Conservation (phyloP, 2,113 vertebrate genomes). For the Peromyscus californicus region DNA sequence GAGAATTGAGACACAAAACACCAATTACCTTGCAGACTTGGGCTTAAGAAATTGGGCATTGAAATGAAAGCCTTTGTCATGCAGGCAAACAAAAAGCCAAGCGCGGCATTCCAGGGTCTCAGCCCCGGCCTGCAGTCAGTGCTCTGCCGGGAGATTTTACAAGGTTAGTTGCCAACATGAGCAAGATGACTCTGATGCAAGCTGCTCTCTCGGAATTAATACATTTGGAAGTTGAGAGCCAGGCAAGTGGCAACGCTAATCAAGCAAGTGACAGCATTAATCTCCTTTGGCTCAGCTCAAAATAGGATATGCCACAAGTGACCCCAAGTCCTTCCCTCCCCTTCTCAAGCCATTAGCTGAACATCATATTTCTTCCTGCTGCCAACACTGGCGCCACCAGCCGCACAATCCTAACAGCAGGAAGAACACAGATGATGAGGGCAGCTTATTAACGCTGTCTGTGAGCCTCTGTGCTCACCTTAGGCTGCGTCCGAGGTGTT, state of each 20-base stretch:
- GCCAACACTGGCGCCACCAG: slow-evolving; percentile 58
- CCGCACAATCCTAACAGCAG: not conserved
- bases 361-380: slow-evolving; percentile 80
- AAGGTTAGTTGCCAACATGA: slow-evolving; percentile 13
- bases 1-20: slow-evolving; percentile 73
- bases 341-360: slow-evolving; percentile 80
- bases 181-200: not conserved
- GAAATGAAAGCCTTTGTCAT: slow-evolving; percentile 67
- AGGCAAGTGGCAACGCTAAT: slow-evolving; percentile 74
- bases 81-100: slow-evolving; percentile 67
- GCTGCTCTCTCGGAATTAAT: slow-evolving; percentile 70
- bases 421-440: slow-evolving; percentile 13
- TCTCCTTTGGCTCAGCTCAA: slow-evolving; percentile 78
- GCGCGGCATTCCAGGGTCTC: not conserved
- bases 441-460: slow-evolving; percentile 63
- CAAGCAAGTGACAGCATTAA: slow-evolving; percentile 81
- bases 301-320: slow-evolving; percentile 78
- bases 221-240: slow-evolving; percentile 65
- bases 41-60: slow-evolving; percentile 43
- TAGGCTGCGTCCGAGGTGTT: not conserved
- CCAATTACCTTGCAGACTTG: slow-evolving; percentile 69
- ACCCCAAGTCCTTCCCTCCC: slow-evolving; percentile 77
- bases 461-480: slow-evolving; percentile 17
- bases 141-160: not conserved
- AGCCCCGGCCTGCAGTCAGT: slow-evolving; percentile 22